Evolutionary conservation across 2,797 vertebrate genomes (phyloP).

Genomic region (Dallia pectoralis): DNA sequence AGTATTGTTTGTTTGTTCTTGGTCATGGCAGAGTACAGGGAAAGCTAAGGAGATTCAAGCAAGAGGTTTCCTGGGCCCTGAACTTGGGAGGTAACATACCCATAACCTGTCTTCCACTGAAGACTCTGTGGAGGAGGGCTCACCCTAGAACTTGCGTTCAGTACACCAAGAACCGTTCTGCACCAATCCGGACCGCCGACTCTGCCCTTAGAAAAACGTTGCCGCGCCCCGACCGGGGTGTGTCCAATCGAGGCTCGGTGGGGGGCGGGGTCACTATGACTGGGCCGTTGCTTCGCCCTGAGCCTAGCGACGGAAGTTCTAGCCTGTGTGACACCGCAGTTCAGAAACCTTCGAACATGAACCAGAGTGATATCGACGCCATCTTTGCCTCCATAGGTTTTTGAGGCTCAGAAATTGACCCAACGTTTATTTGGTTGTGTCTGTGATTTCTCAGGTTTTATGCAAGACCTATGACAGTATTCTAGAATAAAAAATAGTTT

Average conservation of each 20-base stretch:
- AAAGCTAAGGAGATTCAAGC: conserved; percentile 57
- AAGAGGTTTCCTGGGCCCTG: conserved; percentile 41
- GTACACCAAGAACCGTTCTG: conserved; percentile 17
- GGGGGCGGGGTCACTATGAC: background rate
- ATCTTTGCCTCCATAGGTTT: conserved; percentile 70
- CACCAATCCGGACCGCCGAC: conserved; percentile 7
- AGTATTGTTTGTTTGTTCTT: conserved; percentile 1
- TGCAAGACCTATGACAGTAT: background rate
- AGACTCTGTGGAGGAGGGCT: conserved; percentile 3
- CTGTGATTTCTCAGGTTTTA: background rate
- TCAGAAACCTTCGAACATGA: background rate
- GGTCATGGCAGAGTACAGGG: conserved; percentile 54
- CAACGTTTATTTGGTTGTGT: background rate
- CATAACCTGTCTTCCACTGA: conserved; percentile 16
- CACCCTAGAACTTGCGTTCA: conserved; percentile 28
- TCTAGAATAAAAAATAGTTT: background rate
- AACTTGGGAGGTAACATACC: conserved; percentile 25
- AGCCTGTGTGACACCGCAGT: background rate
- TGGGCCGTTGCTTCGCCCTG: background rate
- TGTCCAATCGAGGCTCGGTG: background rate
- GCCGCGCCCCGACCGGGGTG: background rate
- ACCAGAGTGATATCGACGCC: conserved; percentile 69
- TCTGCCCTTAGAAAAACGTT: background rate
- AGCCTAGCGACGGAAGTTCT: background rate
- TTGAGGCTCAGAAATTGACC: conserved; percentile 37